Conservation (phyloP, 2,888 invertebrate genomes). For the Drosophila mettleri region DNA sequence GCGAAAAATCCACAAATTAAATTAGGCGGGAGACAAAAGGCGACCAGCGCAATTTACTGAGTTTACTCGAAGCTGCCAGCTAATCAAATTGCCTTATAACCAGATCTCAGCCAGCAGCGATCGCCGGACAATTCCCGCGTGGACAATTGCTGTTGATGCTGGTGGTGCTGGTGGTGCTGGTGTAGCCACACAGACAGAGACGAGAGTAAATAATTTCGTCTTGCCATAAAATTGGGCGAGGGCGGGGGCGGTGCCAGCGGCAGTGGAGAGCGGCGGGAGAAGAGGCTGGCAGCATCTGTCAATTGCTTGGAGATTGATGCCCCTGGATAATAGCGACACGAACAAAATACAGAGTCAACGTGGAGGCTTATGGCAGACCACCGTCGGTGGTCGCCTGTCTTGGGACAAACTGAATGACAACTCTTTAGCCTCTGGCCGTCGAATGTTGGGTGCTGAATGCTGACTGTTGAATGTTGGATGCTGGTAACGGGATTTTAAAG, state of each 20-base stretch:
- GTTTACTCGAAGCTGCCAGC: constrained; percentile 51
- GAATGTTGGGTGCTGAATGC: neutral
- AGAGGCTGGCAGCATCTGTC: constrained; percentile 65
- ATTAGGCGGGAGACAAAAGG: constrained; percentile 72
- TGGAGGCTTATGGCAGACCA: constrained; percentile 27
- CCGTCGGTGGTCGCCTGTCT: constrained; percentile 64
- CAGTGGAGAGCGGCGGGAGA: neutral
- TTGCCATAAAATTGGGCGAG: constrained; percentile 72
- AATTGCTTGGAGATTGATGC: constrained; percentile 77
- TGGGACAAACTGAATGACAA: constrained; percentile 75
- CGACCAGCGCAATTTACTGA: constrained; percentile 68
- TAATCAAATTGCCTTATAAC: constrained; percentile 77
- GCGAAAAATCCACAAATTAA: constrained; percentile 64
- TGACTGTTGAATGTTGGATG: neutral
- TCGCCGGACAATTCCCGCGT: constrained; percentile 71
- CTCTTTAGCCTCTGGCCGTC: constrained; percentile 64
- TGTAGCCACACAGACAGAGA: constrained; percentile 30
- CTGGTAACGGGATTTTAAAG: constrained; percentile 55
- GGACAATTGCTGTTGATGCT: constrained; percentile 68
- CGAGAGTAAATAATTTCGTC: constrained; percentile 75
- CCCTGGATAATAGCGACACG: constrained; percentile 80
- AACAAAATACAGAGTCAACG: constrained; percentile 77
- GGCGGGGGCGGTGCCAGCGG: constrained; percentile 18
- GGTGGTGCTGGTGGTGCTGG: constrained; percentile 1
- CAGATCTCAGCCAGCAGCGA: constrained; percentile 41